Conservation (phyloP, 2,113 vertebrate species). For the Podarcis cretensis region DNA sequence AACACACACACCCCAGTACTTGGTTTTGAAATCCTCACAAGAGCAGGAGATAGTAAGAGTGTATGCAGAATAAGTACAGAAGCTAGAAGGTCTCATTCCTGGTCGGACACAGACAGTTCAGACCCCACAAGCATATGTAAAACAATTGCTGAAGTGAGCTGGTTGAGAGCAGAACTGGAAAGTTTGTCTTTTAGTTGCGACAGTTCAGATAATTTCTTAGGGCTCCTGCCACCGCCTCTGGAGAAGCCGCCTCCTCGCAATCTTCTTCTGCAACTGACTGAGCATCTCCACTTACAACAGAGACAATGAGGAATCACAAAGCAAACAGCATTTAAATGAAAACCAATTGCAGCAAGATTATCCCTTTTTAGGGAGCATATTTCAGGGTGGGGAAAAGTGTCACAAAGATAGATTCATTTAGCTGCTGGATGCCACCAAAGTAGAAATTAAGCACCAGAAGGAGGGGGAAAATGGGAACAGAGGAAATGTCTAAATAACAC, state of each 20-base stretch:
- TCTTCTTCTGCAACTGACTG: neutral
- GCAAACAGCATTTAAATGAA: slow-evolving; percentile 5
- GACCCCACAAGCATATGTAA: no score
- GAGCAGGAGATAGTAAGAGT: neutral
- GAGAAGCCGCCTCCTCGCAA: neutral
- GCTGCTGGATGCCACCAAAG: neutral
- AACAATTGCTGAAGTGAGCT: neutral
- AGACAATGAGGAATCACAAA: slow-evolving; percentile 14
- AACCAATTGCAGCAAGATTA: slow-evolving; percentile 10
- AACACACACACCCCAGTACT: neutral
- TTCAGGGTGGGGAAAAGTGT: slow-evolving; percentile 21
- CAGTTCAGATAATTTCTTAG: neutral
- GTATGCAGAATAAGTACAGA: neutral
- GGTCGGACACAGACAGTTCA: neutral
- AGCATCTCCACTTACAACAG: slow-evolving; percentile 12
- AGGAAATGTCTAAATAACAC: neutral
- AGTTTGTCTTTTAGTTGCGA: neutral
- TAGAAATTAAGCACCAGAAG: slow-evolving; percentile 10
- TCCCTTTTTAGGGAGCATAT: slow-evolving; percentile 3
- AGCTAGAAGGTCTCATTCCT: neutral
- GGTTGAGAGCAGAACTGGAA: neutral
- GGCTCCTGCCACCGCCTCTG: neutral
- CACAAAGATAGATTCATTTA: slow-evolving; percentile 17
- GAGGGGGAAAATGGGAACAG: neutral
- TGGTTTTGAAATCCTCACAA: neutral